Percentiles rank a stretch among this genome's conserved stretches.
phyloP scores from a whole-genome alignment of 2,888 invertebrate species.

The Asteroscopus sphinx region DNA sequence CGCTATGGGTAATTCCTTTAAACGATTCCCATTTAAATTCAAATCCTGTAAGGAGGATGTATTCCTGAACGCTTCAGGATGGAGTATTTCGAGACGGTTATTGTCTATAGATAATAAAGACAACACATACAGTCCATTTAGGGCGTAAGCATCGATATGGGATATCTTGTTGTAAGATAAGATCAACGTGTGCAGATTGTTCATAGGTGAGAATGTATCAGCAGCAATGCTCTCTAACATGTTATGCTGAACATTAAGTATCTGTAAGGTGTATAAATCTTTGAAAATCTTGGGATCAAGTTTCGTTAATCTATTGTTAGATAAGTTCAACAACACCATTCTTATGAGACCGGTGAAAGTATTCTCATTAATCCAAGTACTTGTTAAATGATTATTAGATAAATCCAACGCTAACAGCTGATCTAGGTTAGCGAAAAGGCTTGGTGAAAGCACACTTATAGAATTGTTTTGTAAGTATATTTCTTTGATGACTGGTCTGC shows the following conservation, averaged over 20 bases:
- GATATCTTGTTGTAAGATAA: slow-evolving; percentile 96
- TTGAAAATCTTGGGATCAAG: slow-evolving; percentile 95
- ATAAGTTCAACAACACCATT: slow-evolving; percentile 95
- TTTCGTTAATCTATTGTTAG: slow-evolving; percentile 95
- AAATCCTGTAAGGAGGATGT: slow-evolving; percentile 97
- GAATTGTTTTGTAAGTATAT: slow-evolving; percentile 97
- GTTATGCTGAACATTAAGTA: slow-evolving; percentile 96
- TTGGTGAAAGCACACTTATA: slow-evolving; percentile 95
- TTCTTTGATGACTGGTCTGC: slow-evolving; percentile 94
- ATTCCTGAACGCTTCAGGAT: slow-evolving; percentile 96
- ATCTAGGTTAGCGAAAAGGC: slow-evolving; percentile 95
- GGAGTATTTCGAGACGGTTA: slow-evolving; percentile 95
- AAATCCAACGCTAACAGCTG: slow-evolving; percentile 95
- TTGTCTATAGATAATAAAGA: slow-evolving; percentile 96
- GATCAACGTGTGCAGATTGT: slow-evolving; percentile 96
- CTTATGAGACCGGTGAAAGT: slow-evolving; percentile 97
- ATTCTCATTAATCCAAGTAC: slow-evolving; percentile 95
- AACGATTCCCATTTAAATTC: slow-evolving; percentile 96
- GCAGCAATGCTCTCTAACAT: slow-evolving; percentile 95
- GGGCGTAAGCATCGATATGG: slow-evolving; percentile 95
- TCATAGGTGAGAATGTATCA: slow-evolving; percentile 97
- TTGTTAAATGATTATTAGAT: slow-evolving; percentile 95
- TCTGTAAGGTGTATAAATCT: slow-evolving; percentile 95
- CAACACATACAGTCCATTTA: slow-evolving; percentile 96
- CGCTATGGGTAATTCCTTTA: slow-evolving; percentile 94